Base-by-base conservation (phyloP, 2,888 invertebrate genomes). In the Trissoscelio sp. region DNA sequence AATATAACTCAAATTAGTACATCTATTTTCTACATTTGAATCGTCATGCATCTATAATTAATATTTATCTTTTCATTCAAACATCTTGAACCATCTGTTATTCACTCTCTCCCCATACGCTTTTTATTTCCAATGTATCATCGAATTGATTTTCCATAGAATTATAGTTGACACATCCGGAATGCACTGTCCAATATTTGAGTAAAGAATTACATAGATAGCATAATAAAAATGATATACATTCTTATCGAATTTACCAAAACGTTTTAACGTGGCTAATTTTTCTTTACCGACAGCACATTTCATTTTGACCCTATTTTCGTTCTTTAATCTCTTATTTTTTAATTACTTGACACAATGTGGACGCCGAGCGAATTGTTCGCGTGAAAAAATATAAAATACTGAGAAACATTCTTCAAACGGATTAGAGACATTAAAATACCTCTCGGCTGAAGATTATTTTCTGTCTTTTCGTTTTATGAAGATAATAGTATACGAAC, bases 261-360 rank as follows among this genome's bases (percentile, higher is more conserved):
- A 42, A 42, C 14, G 14, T 14, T 42, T 3, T 0, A 14, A 16
- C 5, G 6, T 14, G 14, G 5, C 14, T 14, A 42, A 42, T 42
- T 42, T 39, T n/a, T n/a, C n/a, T 42, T 12, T 14, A 14, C 14
- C 14, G 42, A 14, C 14, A 42, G 14, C 42, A 42, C 1, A 42
- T 14, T 42, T 42, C 14, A 42, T 42, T 4, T 42, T 42, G 42
- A 42, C 42, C 42, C 14, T 42, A 42, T 14, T 42, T 3, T 14
- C 42, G 3, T 42, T 42, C 14, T 39, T 39, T 42, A 42, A 42
- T 42, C 42, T 42, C 14, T 42, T 16, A 42, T 3, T 42, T 42
- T 12, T 42, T 12, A 42, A 42, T 39, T 39, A 39, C 42, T 42
- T 42, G 42, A 42, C 12, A 42, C 42, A 42, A 42, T 16, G 42